A percentile compares a stretch with the other conserved stretches of the same genome.
These are phyloP conservation scores for Hippopotamyrus pictus DNA, from an alignment of 2,797 vertebrate species.

Conservation along the genomic window DNA sequence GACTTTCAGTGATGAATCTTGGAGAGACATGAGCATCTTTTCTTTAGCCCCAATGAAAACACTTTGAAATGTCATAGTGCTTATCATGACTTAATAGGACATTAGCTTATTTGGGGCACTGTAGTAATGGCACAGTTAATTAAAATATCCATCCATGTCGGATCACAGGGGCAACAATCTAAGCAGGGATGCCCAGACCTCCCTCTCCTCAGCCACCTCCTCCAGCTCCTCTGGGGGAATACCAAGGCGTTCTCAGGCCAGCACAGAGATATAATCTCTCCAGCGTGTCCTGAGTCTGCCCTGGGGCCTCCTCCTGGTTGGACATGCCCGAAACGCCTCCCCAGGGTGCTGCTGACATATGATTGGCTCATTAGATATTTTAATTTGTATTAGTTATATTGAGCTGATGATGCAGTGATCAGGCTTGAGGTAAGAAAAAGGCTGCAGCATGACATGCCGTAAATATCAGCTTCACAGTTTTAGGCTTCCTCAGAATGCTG, in stretches of 20 bases:
- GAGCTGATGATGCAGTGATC: no score
- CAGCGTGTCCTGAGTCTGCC: not conserved
- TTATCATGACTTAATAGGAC: not conserved
- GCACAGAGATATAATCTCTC: not conserved
- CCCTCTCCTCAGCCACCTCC: not conserved
- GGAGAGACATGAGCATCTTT: not conserved
- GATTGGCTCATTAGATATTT: not conserved
- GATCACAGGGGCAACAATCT: not conserved
- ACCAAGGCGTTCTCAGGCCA: not conserved
- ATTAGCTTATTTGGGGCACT: not conserved
- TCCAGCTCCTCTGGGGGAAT: not conserved
- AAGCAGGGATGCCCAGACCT: not conserved
- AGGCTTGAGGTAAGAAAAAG: no score
- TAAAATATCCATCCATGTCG: not conserved
- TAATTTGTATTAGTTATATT: no score
- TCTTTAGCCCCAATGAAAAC: not conserved
- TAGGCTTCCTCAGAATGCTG: no score
- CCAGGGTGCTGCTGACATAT: not conserved
- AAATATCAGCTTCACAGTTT: no score
- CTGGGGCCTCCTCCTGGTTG: not conserved
- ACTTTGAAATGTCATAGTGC: not conserved
- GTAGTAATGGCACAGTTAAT: not conserved
- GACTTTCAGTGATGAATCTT: not conserved
- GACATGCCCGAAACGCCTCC: not conserved
- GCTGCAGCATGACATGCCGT: no score